Conservation (phyloP, 2,797 vertebrate species). For the Sebastes oblongus region DNA sequence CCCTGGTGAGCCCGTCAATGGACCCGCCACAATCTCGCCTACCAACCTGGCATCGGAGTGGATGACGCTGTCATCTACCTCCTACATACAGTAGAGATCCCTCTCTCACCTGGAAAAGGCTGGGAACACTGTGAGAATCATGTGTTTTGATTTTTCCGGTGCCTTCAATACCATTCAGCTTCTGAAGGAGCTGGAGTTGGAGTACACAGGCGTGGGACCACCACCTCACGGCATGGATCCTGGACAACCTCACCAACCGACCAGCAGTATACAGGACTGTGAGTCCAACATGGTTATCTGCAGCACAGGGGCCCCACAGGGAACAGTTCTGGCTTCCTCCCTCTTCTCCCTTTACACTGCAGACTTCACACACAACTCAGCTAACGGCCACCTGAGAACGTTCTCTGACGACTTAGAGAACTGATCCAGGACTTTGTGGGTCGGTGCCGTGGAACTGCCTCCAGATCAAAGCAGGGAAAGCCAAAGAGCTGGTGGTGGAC, state of each 20-base stretch:
- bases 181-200: not conserved
- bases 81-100: not conserved
- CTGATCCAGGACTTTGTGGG: not conserved
- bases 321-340: too few species aligned
- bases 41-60: not conserved
- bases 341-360: too few species aligned
- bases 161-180: not conserved
- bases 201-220: not conserved
- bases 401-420: too few species aligned
- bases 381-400: too few species aligned
- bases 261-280: too few species aligned
- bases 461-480: not conserved
- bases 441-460: not conserved
- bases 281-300: too few species aligned
- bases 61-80: not conserved
- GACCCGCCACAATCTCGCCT: not conserved
- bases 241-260: too few species aligned
- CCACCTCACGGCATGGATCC: not conserved
- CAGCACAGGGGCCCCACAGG: too few species aligned
- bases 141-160: not conserved
- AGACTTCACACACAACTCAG: too few species aligned
- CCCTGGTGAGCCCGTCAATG: not conserved
- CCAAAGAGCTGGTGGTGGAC: not conserved
- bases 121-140: not conserved
- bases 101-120: not conserved